Percentiles rank a stretch among this genome's conserved stretches.
phyloP scores from a whole-genome alignment of 2,888 invertebrate species.

The Idaea aversata region DNA sequence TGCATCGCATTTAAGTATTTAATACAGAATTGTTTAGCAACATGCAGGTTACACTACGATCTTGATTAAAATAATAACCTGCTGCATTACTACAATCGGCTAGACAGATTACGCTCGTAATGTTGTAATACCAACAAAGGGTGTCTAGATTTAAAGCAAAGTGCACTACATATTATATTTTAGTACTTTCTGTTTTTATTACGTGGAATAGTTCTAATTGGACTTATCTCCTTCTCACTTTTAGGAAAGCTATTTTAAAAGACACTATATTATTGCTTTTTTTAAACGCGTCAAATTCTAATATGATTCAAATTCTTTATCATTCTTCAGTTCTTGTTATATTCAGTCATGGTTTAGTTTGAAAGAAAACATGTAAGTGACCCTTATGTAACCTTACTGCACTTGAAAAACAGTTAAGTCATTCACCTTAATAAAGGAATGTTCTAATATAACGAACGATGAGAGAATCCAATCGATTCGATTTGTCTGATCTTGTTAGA shows the following conservation, averaged over 20 bases:
- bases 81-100: background rate
- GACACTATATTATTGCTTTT: too few species aligned
- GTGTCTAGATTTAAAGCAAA: background rate
- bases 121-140: background rate
- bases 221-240: too few species aligned
- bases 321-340: background rate
- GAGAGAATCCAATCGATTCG: slow-evolving; percentile 43
- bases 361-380: background rate
- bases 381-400: background rate
- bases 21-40: slow-evolving; percentile 16
- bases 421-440: slow-evolving; percentile 53
- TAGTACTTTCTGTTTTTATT: too few species aligned
- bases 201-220: too few species aligned
- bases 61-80: background rate
- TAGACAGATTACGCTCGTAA: background rate
- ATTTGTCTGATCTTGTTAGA: slow-evolving; percentile 47
- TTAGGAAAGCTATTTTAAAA: too few species aligned
- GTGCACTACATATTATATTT: too few species aligned
- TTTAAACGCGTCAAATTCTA: too few species aligned
- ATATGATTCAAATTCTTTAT: too few species aligned
- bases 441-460: slow-evolving; percentile 28
- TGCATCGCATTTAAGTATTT: slow-evolving; percentile 20
- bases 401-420: slow-evolving; percentile 40
- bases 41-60: slow-evolving; percentile 17
- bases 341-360: background rate